Evolutionary conservation across 2,113 vertebrate genomes (phyloP).

Genomic region (Gymnocephalus cernua): DNA sequence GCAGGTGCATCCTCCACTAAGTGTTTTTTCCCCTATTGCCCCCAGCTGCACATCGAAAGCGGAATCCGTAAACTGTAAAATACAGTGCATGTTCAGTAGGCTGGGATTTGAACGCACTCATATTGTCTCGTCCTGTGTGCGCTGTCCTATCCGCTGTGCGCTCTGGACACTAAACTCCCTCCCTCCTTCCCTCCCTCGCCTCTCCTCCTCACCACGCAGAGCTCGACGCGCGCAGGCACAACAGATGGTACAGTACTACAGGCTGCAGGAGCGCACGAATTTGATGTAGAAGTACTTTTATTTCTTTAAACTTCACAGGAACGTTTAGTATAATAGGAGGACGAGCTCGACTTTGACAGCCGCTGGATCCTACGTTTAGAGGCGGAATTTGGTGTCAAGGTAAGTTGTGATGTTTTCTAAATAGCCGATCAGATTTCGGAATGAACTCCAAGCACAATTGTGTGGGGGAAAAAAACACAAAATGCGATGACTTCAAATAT

Average conservation of each 20-base stretch:
- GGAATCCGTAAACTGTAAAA: neutral
- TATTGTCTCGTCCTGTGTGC: conserved; percentile 17
- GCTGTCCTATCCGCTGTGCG: conserved; percentile 38
- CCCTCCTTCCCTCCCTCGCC: neutral
- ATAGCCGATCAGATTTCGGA: conserved; percentile 2
- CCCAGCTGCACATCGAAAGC: neutral
- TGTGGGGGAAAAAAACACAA: neutral
- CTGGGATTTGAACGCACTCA: neutral
- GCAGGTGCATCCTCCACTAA: neutral
- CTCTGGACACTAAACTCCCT: conserved; percentile 20
- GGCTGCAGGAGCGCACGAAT: conserved; percentile 66
- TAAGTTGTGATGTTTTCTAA: conserved; percentile 62
- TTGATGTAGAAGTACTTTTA: conserved; percentile 58
- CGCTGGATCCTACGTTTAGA: conserved; percentile 65
- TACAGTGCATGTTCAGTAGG: no score
- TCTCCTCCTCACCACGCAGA: conserved; percentile 40
- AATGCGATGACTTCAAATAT: neutral
- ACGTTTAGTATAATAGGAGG: conserved; percentile 17
- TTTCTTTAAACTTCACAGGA: conserved; percentile 56
- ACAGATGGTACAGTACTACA: conserved; percentile 74
- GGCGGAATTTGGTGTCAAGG: conserved; percentile 67
- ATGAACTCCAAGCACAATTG: conserved; percentile 6
- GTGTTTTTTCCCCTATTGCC: neutral
- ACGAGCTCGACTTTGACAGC: conserved; percentile 51
- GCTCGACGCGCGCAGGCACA: conserved; percentile 70